A percentile compares a stretch with the other conserved stretches of the same genome.
Conservation (phyloP, 2,797 vertebrate species). For the Xenops minutus region DNA sequence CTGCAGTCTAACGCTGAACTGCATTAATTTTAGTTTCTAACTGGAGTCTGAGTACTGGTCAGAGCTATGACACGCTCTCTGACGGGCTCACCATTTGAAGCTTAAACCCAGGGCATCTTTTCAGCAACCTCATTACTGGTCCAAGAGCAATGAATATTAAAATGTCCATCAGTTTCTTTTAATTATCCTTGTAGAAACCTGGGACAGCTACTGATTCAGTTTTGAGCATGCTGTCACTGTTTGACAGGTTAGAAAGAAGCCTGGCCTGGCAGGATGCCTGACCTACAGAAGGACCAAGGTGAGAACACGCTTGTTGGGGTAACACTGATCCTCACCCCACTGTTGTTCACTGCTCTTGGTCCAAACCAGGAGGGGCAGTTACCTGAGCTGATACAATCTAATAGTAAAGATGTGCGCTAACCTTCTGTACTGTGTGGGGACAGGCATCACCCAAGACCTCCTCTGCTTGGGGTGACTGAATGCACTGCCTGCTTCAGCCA, state of each 20-base stretch:
- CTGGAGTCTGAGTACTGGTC: background rate
- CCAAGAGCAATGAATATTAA: background rate
- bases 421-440: rapidly evolving
- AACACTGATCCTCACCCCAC: background rate
- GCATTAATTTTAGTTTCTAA: background rate
- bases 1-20: background rate
- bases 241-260: background rate
- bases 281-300: background rate
- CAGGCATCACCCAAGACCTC: too few species aligned
- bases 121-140: background rate
- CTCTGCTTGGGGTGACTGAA: background rate
- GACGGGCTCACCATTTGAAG: background rate
- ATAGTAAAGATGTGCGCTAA: background rate
- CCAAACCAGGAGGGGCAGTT: background rate
- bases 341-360: background rate
- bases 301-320: background rate
- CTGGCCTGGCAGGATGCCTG: background rate
- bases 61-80: background rate
- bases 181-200: background rate
- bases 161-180: background rate
- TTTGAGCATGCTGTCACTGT: background rate
- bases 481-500: background rate
- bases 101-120: background rate
- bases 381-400: background rate
- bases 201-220: background rate